These are phyloP conservation scores for Hydriomena furcata DNA, from an alignment of 2,888 invertebrate genomes.

Conservation along the genomic window DNA sequence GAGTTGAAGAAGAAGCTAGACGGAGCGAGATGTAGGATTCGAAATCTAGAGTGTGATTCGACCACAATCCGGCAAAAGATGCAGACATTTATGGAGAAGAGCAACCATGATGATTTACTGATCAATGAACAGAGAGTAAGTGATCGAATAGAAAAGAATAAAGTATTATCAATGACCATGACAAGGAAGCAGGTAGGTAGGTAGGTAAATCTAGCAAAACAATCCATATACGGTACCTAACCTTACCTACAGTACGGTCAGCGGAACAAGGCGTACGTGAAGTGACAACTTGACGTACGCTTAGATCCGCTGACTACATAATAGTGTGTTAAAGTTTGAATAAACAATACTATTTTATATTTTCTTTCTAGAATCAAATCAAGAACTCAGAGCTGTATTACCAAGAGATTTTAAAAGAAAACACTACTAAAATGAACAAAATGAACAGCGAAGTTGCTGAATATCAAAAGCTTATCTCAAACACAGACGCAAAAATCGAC, in stretches of 20 bases:
- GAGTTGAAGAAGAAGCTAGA: constrained; percentile 86
- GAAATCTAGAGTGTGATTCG: constrained; percentile 87
- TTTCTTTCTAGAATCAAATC: constrained; percentile 75
- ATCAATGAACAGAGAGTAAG: constrained; percentile 85
- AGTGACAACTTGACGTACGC: no score
- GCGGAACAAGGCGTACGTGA: no score
- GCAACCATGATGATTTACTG: constrained; percentile 85
- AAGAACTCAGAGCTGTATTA: constrained; percentile 70
- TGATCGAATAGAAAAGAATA: not conserved
- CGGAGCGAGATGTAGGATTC: constrained; percentile 86
- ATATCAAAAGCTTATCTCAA: constrained; percentile 68
- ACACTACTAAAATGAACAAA: constrained; percentile 75
- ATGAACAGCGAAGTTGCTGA: constrained; percentile 68
- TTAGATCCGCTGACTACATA: no score
- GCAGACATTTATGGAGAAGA: constrained; percentile 84
- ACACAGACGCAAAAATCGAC: constrained; percentile 77
- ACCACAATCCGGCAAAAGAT: constrained; percentile 83
- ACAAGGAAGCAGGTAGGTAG: no score
- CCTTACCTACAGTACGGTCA: no score
- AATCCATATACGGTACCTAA: no score
- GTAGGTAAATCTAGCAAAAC: no score
- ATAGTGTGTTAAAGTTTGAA: no score
- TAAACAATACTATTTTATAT: no score
- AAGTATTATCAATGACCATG: no score
- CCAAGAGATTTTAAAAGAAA: constrained; percentile 77